These are phyloP conservation scores for Cheiracanthium punctorium DNA, from an alignment of 2,888 invertebrate genomes.

Conservation along the genomic window DNA sequence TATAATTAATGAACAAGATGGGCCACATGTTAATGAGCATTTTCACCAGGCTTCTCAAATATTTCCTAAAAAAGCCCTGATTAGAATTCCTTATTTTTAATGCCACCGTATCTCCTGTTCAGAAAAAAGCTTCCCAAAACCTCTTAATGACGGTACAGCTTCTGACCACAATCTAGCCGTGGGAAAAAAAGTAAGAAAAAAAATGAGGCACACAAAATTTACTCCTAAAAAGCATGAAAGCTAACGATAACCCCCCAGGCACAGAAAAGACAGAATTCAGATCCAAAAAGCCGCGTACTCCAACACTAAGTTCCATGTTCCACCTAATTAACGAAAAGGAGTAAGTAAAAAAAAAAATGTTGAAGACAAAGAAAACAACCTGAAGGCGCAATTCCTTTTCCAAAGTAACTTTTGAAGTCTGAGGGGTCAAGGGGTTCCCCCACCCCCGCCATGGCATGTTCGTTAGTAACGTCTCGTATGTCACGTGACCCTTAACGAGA, in stretches of 20 bases:
- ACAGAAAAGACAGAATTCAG: background rate
- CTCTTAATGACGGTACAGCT: background rate
- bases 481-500: conserved; percentile 69
- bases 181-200: background rate
- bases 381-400: conserved; percentile 8
- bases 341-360: background rate
- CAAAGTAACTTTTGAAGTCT: conserved; percentile 42
- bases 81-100: background rate
- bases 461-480: conserved; percentile 46
- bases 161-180: background rate
- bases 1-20: too few species aligned
- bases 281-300: background rate
- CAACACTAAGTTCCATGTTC: background rate
- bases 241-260: conserved; percentile 7
- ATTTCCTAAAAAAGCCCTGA: background rate
- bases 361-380: conserved; percentile 1
- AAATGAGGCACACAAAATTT: background rate
- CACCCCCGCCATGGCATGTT: conserved; percentile 12
- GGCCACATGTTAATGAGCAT: too few species aligned
- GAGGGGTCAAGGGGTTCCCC: conserved; percentile 28
- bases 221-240: background rate
- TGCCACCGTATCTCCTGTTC: background rate
- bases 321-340: conserved; percentile 10
- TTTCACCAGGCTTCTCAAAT: too few species aligned
- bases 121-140: background rate